Base-by-base conservation (phyloP, 2,888 invertebrate species). In the Andrena fulva region DNA sequence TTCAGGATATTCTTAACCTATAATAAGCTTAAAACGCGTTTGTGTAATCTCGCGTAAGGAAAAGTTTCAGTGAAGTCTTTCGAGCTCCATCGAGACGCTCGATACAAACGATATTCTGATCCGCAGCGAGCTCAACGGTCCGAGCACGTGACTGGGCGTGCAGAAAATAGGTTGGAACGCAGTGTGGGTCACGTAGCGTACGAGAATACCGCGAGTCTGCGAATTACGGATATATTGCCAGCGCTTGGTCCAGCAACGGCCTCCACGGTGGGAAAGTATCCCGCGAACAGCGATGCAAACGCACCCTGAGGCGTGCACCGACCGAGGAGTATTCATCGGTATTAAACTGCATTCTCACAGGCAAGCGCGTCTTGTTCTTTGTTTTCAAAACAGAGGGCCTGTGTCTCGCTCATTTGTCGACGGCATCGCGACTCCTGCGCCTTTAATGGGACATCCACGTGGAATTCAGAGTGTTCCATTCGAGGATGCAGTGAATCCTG, bases 341-440 rank as follows among this genome's bases (percentile, higher is more conserved):
- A 62, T 80, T 77, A 83, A 85, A 85, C 52, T 73, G 68, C 73
- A 74, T 69, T 86, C 84, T 76, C 69, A 86, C 84, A 78, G 74
- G 64, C 78, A 78, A 78, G 68, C 54, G 69, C 71, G 56, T 50
- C 52, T 56, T 73, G 64, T 70, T 63, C 63, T 85, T 80, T 78
- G 76, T 84, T 80, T 86, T 64, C 67, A 77, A 60, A 63, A 67
- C 76, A 72, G 68, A 60, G 59, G 59, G 7, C 31, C 42, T n/a
- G 50, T 50, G 20, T 33, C 48, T 75, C 56, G 54, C 12, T 31
- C 50, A 52, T 72, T 69, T 69, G 42, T 6, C 27, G 24, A 24
- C 27, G 29, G 29, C 42, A 33, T 75, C 42, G 20, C 31, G 50
- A 50, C 20, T 27, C 5, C 62, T 2, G 42, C 1, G 27, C 62